Percentiles rank a stretch among this genome's conserved stretches.
phyloP scores from a whole-genome alignment of 2,888 invertebrate genomes.

The Allophyes oxyacanthae region DNA sequence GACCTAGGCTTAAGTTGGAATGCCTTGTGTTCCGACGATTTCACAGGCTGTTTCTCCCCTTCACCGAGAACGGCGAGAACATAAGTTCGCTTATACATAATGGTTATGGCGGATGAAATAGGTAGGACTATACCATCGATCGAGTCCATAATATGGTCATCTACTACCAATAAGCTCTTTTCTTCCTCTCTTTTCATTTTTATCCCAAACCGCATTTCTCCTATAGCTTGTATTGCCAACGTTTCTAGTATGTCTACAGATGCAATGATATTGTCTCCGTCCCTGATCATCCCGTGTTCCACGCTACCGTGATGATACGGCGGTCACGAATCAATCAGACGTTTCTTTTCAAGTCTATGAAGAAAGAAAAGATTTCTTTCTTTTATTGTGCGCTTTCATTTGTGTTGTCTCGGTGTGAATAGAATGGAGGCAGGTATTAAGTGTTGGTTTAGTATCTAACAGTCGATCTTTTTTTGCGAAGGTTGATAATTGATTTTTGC shows the following conservation, averaged over 20 bases:
- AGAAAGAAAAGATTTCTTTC: constrained; percentile 10
- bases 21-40: too few species aligned
- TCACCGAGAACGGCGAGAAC: too few species aligned
- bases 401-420: constrained; percentile 11
- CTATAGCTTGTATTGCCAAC: constrained; percentile 3
- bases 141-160: too few species aligned
- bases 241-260: constrained; percentile 23
- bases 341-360: constrained; percentile 21
- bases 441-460: not conserved
- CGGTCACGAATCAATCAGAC: constrained; percentile 42
- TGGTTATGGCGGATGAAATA: too few species aligned
- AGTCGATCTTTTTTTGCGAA: constrained; percentile 4
- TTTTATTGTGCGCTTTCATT: constrained; percentile 32
- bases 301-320: constrained; percentile 3
- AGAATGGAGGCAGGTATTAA: not conserved
- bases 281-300: constrained; percentile 21
- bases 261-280: constrained; percentile 27
- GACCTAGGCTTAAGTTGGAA: too few species aligned
- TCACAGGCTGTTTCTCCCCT: too few species aligned
- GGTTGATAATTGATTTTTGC: constrained; percentile 11
- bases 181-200: too few species aligned
- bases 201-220: not conserved
- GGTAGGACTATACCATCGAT: too few species aligned
- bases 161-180: too few species aligned
- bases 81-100: too few species aligned